A percentile compares a stretch with the other conserved stretches of the same genome.
phyloP scores from a whole-genome alignment of 53 echinoderm and acorn worm species.

The Echinometra lucunter region DNA sequence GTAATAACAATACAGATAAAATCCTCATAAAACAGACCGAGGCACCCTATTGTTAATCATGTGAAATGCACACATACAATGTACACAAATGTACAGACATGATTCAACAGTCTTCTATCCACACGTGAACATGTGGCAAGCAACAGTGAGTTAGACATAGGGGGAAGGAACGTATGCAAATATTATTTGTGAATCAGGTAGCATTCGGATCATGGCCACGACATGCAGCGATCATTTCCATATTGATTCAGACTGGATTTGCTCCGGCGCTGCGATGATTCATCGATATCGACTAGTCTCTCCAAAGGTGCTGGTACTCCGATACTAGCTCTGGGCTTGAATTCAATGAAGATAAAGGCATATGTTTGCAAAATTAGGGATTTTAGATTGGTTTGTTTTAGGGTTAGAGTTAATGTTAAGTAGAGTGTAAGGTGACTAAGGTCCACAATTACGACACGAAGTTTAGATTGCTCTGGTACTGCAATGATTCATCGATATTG shows the following conservation, averaged over 20 bases:
- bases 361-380: too few relatives aligned
- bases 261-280: not conserved
- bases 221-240: constrained; percentile 47
- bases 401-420: too few relatives aligned
- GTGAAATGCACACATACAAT: not conserved
- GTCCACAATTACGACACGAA: too few relatives aligned
- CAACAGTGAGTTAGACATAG: not conserved
- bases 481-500: constrained; percentile 34
- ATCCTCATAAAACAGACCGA: not conserved
- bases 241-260: constrained; percentile 54
- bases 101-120: not conserved
- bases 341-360: too few relatives aligned
- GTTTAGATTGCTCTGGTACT: not conserved
- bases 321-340: too few relatives aligned
- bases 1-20: not conserved
- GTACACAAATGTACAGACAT: not conserved
- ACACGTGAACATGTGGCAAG: not conserved
- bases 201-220: not conserved
- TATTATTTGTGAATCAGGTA: constrained; percentile 52
- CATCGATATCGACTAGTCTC: constrained; percentile 44
- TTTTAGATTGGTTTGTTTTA: too few relatives aligned
- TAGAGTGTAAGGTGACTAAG: too few relatives aligned
- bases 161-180: constrained; percentile 7
- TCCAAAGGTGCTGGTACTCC: too few relatives aligned
- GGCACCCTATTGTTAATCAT: not conserved